Conservation (phyloP, 2,113 vertebrate genomes). For the Sprattus sprattus region DNA sequence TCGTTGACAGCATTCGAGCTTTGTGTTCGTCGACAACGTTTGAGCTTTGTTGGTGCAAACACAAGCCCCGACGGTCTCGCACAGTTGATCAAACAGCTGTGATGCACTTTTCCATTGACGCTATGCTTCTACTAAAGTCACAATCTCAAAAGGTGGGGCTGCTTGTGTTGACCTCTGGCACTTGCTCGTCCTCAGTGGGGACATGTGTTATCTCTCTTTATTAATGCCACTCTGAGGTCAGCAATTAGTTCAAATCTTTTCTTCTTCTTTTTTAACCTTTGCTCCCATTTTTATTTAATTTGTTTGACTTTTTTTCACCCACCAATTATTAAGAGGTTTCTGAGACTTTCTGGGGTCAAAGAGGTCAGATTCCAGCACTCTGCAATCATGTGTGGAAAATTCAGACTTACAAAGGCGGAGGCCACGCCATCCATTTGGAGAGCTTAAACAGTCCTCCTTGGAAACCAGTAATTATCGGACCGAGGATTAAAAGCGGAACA, state of each 20-base stretch:
- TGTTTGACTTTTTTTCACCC: conserved; percentile 18
- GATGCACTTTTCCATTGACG: background rate
- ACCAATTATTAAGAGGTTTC: conserved; percentile 40
- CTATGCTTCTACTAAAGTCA: background rate
- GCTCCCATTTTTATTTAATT: background rate
- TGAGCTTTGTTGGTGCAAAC: background rate
- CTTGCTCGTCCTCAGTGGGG: background rate
- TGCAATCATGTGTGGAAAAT: conserved; percentile 40
- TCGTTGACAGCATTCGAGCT: conserved; percentile 21
- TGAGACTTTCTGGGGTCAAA: conserved; percentile 19
- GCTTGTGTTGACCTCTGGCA: background rate
- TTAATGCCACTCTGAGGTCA: background rate
- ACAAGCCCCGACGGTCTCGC: background rate
- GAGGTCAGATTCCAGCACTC: conserved; percentile 31
- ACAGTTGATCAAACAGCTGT: background rate
- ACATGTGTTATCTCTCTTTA: background rate
- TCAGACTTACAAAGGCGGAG: conserved; percentile 22
- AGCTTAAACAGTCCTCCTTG: conserved; percentile 27
- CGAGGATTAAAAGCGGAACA: conserved; percentile 29
- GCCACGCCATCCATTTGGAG: conserved; percentile 5
- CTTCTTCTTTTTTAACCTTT: background rate
- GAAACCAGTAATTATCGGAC: conserved; percentile 32
- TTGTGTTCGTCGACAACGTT: conserved; percentile 3
- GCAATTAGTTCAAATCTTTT: background rate
- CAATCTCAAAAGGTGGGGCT: background rate